phyloP scores from a whole-genome alignment of 2,113 vertebrate genomes.

The Entelurus aequoreus region DNA sequence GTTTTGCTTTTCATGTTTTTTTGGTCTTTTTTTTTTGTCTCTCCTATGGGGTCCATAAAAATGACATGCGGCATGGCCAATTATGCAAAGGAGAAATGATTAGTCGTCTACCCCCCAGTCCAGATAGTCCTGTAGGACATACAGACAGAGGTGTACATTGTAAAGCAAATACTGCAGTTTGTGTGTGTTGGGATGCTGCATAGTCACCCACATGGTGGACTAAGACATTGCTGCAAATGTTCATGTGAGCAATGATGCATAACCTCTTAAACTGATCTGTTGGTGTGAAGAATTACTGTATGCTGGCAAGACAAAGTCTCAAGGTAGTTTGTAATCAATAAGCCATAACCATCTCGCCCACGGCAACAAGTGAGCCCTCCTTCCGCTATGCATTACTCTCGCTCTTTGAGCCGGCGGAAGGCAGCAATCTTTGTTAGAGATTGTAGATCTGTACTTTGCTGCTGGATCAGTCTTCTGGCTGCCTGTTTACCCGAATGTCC shows the following conservation, averaged over 20 bases:
- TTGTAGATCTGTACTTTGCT: no score
- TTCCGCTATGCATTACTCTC: neutral
- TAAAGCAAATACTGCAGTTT: constrained; percentile 14
- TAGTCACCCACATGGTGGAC: constrained; percentile 15
- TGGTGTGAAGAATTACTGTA: constrained; percentile 8
- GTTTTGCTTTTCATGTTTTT: no score
- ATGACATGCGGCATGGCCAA: no score
- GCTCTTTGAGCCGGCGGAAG: no score
- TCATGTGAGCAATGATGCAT: constrained; percentile 12
- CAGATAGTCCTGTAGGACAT: constrained; percentile 21
- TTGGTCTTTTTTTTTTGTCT: no score
- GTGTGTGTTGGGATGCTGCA: constrained; percentile 21
- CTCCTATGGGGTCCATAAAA: no score
- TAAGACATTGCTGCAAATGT: constrained; percentile 1
- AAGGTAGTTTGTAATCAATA: constrained; percentile 50
- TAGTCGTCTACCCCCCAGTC: no score
- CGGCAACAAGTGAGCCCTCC: constrained; percentile 33
- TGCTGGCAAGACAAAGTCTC: constrained; percentile 32
- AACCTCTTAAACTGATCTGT: neutral
- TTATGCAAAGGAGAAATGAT: no score
- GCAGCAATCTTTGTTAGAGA: no score
- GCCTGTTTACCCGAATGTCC: no score
- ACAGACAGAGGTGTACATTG: constrained; percentile 12
- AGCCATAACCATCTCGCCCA: constrained; percentile 24
- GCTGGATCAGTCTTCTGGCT: no score